These are phyloP conservation scores for Caenorhabditis afra DNA, from an alignment of 2,888 invertebrate genomes.

Conservation along the genomic window DNA sequence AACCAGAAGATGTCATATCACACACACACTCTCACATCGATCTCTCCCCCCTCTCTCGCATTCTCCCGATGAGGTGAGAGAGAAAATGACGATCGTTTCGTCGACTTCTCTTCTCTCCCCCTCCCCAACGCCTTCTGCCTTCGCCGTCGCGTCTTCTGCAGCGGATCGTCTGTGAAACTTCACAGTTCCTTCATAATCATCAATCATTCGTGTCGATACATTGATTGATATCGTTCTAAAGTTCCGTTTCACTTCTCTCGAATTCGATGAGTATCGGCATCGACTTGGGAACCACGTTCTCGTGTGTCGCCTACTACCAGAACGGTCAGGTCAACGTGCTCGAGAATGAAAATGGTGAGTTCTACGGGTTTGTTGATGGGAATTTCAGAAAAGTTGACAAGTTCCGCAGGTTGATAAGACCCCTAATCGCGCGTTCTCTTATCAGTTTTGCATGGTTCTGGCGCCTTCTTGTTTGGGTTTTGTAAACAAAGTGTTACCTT, in stretches of 20 bases:
- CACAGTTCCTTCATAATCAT: background rate
- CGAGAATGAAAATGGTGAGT: conserved; percentile 58
- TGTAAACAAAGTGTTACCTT: no score
- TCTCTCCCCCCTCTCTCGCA: no score
- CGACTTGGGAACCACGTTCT: conserved; percentile 58
- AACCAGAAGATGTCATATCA: no score
- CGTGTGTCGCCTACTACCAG: conserved; percentile 53
- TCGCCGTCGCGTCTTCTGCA: background rate
- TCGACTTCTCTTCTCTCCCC: background rate
- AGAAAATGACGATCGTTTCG: no score
- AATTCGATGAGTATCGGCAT: conserved; percentile 58
- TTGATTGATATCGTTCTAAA: no score
- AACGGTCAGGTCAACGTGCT: conserved; percentile 48
- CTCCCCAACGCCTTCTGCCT: background rate
- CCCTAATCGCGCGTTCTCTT: no score
- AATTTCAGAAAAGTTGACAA: background rate
- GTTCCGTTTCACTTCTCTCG: no score
- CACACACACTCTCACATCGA: no score
- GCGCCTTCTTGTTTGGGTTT: no score
- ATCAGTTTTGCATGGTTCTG: no score
- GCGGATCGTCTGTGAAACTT: background rate
- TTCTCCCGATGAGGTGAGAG: no score
- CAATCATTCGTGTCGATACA: background rate
- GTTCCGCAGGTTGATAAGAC: no score
- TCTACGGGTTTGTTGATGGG: background rate